Evolutionary conservation across 2,113 vertebrate species (phyloP), one percentile per base, ranked within the genome.

Genomic region (Atherinomorus stipes): DNA sequence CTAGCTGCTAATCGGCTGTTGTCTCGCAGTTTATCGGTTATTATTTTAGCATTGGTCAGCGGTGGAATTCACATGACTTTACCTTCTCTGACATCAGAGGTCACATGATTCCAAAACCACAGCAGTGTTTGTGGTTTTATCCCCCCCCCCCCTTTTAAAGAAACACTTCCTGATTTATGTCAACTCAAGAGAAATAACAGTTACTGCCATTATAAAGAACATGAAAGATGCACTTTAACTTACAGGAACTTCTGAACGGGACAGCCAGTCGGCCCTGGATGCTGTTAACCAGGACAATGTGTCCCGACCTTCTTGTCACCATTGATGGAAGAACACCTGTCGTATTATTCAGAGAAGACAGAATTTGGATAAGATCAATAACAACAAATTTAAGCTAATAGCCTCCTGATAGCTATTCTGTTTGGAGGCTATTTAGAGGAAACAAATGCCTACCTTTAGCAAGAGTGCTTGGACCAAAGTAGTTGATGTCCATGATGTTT

Each of bases 401-500:
- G 8, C 31, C 31, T 8, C 19, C 7, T 4, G 42, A 0, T 4
- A 10, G 1, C n/a, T 7, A 13, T 23, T 1, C 0, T 69, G 3
- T 54, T 18, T 37, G 7, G 3, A 26, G 11, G 6, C 11, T 16
- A 31, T 62, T 12, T 47, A 5, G 19, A 7, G 7, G 4, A 45
- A 22, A 18, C 18, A 31, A 3, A 12, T 23, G 0, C 78, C 0
- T 89, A 99, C 98, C 97, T 97, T 98, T 99, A 38, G 95, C 95
- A 89, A 99, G 85, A 7, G 95, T 95, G 86, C 96, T 93, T 56
- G 98, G 97, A 5, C 97, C 97, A 45, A 99, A 99, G 87, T 99
- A 99, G 80, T 99, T 99, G 70, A 94, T 92, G 34, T 99, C 96
- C 98, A 99, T 99, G 80, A 99, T 94, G 84, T 95, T 98, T 88